Base-by-base conservation (phyloP, 2,888 invertebrate species). In the Heteropelma amictum region DNA sequence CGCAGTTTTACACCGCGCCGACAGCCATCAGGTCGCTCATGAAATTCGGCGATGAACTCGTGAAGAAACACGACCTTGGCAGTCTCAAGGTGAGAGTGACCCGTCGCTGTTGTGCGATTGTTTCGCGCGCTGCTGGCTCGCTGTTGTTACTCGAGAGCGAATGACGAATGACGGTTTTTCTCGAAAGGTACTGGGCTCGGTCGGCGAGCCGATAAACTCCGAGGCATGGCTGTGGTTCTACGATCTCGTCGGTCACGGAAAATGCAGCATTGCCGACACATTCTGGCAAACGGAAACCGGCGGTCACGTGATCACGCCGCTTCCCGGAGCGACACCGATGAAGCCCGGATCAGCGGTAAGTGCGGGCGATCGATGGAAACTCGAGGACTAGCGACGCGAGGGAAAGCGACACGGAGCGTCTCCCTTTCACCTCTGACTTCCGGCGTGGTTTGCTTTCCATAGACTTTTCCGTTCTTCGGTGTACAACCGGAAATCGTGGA, bases 251-350 rank as follows among this genome's bases (percentile, higher is more conserved):
- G 98, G 98, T 3, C 92, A 93, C 75, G 93, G 93, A 51, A 93
- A 93, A 77, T 97, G 97, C 89, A 96, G 98, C 65, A 95, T 99
- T 85, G 97, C 96, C 0, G 99, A 99, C 88, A 99, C 99, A 0
- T 99, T 98, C 90, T 99, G 99, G 99, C 99, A 99, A 91, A 99
- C 99, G 0, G 99, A 99, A 91, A 99, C 99, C 3, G 99, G 99
- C 6, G 99, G 99, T 0, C 98, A 99, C 90, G 96, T 98, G 17
- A 92, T 99, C 51, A 98, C 98, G 33, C 97, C 98, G 30, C 90
- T 99, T 58, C 99, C 99, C 0, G 98, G 98, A 17, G 97, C 97
- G 17, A 98, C 97, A 1, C 96, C 97, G 10, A 96, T 97, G 93
- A 99, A 99, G 90, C 99, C 99, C 0, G 99, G 99, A 72, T 96